Conservation (phyloP, 2,888 invertebrate species). For the Lampropteryx suffumata region DNA sequence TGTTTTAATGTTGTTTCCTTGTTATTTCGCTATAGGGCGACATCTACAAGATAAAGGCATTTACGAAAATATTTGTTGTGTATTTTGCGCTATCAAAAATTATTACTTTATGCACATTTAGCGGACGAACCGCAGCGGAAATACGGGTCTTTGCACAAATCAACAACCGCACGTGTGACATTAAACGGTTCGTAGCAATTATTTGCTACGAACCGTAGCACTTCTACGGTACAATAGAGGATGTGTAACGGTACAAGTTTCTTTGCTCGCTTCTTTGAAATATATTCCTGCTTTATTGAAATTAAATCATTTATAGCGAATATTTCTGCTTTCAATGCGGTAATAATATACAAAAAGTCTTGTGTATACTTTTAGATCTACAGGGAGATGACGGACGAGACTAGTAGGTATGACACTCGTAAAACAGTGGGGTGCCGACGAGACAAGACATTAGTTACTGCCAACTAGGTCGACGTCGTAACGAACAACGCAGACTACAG, state of each 20-base stretch:
- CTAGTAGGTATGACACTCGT: slow-evolving; percentile 25
- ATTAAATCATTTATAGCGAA: neutral
- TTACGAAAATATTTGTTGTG: neutral
- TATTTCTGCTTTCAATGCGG: slow-evolving; percentile 4
- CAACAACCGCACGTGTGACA: neutral
- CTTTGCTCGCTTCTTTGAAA: too few species aligned
- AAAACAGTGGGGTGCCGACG: slow-evolving; percentile 25
- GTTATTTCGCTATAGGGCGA: slow-evolving; percentile 5
- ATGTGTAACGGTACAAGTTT: neutral
- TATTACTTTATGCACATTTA: neutral
- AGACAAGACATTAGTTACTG: slow-evolving; percentile 34
- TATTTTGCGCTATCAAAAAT: neutral
- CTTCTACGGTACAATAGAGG: neutral
- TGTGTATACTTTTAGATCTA: slow-evolving; percentile 18
- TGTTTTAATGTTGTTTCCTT: slow-evolving; percentile 18
- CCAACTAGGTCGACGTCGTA: slow-evolving; percentile 41
- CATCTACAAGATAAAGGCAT: slow-evolving; percentile 14
- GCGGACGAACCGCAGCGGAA: neutral
- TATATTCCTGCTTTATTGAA: too few species aligned
- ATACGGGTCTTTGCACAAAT: neutral
- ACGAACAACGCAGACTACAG: slow-evolving; percentile 9
- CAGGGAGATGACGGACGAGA: slow-evolving; percentile 38
- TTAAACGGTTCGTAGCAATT: neutral
- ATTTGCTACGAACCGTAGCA: slow-evolving; percentile 4
- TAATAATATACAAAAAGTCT: neutral